Percentiles rank a stretch among this genome's conserved stretches.
Evolutionary conservation across 2,113 vertebrate genomes (phyloP).

Genomic region (Sapayoa aenigma): DNA sequence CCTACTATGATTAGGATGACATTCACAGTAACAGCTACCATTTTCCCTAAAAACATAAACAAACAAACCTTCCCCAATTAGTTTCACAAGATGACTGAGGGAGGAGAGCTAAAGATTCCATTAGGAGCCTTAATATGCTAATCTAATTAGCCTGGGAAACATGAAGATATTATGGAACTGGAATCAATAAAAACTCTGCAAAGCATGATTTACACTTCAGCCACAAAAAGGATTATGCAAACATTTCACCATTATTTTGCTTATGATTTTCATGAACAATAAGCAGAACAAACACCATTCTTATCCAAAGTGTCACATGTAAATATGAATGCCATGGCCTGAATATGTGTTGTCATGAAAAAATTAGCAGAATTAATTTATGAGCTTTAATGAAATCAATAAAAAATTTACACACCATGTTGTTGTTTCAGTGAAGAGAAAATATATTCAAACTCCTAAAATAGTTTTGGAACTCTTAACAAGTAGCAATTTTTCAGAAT

Average conservation of each 20-base stretch:
- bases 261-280: neutral
- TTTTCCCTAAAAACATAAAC: slow-evolving; percentile 28
- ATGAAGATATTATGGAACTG: neutral
- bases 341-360: neutral
- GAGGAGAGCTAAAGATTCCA: slow-evolving; percentile 42
- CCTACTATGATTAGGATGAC: slow-evolving; percentile 45
- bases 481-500: neutral
- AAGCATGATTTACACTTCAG: slow-evolving; percentile 12
- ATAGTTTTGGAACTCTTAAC: neutral
- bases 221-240: neutral
- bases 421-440: neutral
- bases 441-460: neutral
- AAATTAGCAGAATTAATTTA: slow-evolving; percentile 6
- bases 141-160: slow-evolving; percentile 45
- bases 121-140: slow-evolving; percentile 34
- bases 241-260: neutral
- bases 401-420: neutral
- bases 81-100: slow-evolving; percentile 11
- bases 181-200: slow-evolving; percentile 36
- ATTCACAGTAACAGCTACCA: slow-evolving; percentile 40
- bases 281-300: neutral
- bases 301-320: neutral
- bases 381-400: neutral
- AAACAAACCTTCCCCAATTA: slow-evolving; percentile 43
- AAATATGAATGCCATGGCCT: neutral